These are phyloP conservation scores for Ennomos quercinarius DNA, from an alignment of 2,888 invertebrate genomes.

Conservation along the genomic window DNA sequence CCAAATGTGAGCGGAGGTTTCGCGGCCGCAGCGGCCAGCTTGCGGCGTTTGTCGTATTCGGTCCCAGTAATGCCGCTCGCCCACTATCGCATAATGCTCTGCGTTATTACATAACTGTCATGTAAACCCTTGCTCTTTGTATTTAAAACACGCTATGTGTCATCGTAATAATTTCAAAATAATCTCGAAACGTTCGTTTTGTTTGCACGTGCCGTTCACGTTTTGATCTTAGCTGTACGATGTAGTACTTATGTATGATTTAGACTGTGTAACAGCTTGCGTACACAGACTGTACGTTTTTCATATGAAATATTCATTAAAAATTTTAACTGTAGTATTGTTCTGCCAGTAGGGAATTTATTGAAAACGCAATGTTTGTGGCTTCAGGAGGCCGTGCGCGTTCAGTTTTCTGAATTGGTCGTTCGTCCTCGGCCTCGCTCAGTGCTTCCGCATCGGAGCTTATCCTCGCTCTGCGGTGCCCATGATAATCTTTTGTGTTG, in stretches of 20 bases:
- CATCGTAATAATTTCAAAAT: conserved; percentile 46
- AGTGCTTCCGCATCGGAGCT: conserved; percentile 78
- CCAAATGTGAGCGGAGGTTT: conserved; percentile 66
- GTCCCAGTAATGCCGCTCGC: conserved; percentile 44
- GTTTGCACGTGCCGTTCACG: conserved; percentile 39
- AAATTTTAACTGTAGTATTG: conserved; percentile 18
- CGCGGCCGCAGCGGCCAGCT: conserved; percentile 48
- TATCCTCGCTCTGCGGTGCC: conserved; percentile 80
- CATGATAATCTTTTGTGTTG: conserved; percentile 79
- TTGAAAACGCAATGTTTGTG: conserved; percentile 51
- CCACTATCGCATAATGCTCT: conserved; percentile 31
- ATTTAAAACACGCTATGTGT: conserved; percentile 70
- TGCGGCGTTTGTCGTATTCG: conserved; percentile 50
- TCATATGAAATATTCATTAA: conserved; percentile 15
- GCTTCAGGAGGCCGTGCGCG: conserved; percentile 64
- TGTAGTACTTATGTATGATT: conserved; percentile 23
- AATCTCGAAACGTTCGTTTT: conserved; percentile 39
- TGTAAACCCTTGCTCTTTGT: conserved; percentile 69
- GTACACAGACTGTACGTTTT: conserved; percentile 26
- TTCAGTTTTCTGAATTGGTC: conserved; percentile 76
- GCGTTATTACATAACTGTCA: conserved; percentile 39
- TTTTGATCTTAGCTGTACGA: conserved; percentile 43
- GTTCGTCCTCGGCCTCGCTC: conserved; percentile 81
- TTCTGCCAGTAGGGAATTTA: conserved; percentile 31
- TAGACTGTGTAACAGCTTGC: conserved; percentile 31